Evolutionary conservation across 2,113 vertebrate genomes (phyloP).

Genomic region (Gobiocypris rarus): DNA sequence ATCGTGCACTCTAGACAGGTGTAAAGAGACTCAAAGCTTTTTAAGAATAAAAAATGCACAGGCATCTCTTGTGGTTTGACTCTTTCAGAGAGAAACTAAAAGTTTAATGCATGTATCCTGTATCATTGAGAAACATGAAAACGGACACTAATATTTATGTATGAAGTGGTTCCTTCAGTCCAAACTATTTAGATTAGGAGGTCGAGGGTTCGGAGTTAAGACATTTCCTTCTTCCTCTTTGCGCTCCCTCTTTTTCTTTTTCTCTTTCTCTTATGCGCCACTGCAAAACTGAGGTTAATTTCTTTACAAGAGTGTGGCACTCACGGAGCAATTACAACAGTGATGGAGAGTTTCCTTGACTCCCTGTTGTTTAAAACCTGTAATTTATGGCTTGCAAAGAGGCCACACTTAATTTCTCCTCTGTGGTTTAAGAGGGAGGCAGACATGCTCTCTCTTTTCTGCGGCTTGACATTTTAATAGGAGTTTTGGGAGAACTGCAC

Average conservation of each 20-base stretch:
- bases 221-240: constrained; percentile 14
- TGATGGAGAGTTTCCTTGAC: constrained; percentile 60
- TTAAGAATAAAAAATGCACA: constrained; percentile 31
- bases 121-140: constrained; percentile 22
- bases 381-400: constrained; percentile 62
- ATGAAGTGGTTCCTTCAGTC: constrained; percentile 38
- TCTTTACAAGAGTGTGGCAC: constrained; percentile 58
- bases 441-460: constrained; percentile 39
- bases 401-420: constrained; percentile 59
- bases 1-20: constrained; percentile 31
- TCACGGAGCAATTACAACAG: constrained; percentile 57
- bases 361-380: constrained; percentile 63
- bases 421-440: constrained; percentile 49
- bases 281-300: constrained; percentile 60
- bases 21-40: constrained; percentile 8
- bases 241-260: constrained; percentile 10
- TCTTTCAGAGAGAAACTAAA: constrained; percentile 35
- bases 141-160: constrained; percentile 28
- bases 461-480: constrained; percentile 60
- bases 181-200: constrained; percentile 42
- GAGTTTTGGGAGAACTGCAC: constrained; percentile 53
- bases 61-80: constrained; percentile 36
- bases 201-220: constrained; percentile 38
- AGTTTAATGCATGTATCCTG: constrained; percentile 27
- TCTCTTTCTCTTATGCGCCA: constrained; percentile 16